Conservation (phyloP, 2,888 invertebrate genomes). For the Cybosia mesomella region DNA sequence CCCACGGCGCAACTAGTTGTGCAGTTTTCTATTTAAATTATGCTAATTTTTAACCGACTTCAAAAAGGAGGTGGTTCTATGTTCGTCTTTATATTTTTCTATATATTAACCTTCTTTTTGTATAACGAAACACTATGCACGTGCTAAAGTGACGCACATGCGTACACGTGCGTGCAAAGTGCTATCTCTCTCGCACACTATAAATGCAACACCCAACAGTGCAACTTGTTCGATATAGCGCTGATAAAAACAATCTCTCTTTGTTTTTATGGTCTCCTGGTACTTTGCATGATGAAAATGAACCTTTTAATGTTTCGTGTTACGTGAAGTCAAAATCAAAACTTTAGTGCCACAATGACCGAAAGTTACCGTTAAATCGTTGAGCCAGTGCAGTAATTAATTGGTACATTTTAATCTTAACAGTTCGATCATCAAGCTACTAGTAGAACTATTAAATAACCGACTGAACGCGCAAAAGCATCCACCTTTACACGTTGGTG, state of each 20-base stretch:
- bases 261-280: neutral
- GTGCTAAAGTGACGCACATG: neutral
- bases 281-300: neutral
- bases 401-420: neutral
- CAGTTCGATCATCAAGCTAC: neutral
- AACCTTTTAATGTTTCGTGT: neutral
- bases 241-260: neutral
- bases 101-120: neutral
- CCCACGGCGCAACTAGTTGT: no score
- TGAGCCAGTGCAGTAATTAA: neutral
- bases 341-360: no score
- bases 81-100: no score
- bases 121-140: neutral
- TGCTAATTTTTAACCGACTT: no score
- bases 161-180: neutral
- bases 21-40: no score
- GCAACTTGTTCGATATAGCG: neutral
- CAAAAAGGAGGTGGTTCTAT: no score
- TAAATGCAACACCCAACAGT: no score
- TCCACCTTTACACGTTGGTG: neutral
- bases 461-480: neutral
- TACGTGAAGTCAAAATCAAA: no score
- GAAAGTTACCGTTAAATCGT: no score
- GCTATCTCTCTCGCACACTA: no score
- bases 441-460: neutral